Percentiles rank a stretch among this genome's conserved stretches.
Conservation (phyloP, 2,113 vertebrate species). For the Semicossyphus pulcher region DNA sequence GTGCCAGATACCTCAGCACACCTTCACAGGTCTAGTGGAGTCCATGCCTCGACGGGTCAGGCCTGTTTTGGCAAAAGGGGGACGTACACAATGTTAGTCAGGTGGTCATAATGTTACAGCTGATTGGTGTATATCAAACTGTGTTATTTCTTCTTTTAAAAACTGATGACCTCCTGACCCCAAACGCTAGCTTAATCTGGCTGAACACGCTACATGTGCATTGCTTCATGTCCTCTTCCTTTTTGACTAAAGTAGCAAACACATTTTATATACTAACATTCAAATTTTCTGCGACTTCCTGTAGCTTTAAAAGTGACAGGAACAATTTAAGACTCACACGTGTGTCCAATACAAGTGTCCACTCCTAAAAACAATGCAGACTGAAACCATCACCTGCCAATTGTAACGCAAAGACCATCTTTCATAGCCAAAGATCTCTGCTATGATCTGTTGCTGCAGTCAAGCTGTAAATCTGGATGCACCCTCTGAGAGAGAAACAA, state of each 20-base stretch:
- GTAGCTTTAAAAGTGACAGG: constrained; percentile 13
- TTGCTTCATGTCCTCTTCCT: too few species aligned
- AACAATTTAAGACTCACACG: constrained; percentile 21
- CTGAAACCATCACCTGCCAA: constrained; percentile 61
- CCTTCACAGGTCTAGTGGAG: too few species aligned
- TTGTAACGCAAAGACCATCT: constrained; percentile 56
- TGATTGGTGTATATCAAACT: constrained; percentile 1
- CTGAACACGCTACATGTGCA: not conserved
- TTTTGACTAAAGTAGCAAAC: too few species aligned
- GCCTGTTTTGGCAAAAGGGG: too few species aligned
- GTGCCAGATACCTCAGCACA: too few species aligned
- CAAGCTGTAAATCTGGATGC: constrained; percentile 78
- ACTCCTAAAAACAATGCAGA: constrained; percentile 24
- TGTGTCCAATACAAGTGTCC: too few species aligned
- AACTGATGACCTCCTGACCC: not conserved
- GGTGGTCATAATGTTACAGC: too few species aligned
- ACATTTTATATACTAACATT: too few species aligned
- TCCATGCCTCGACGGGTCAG: too few species aligned
- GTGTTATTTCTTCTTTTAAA: not conserved
- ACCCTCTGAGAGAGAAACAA: constrained; percentile 68
- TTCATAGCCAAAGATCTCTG: constrained; percentile 44
- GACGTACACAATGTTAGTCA: too few species aligned
- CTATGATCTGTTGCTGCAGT: constrained; percentile 68
- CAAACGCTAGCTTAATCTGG: not conserved
- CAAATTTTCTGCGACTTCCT: constrained; percentile 18